phyloP scores from a whole-genome alignment of 2,888 invertebrate species.

The Schrankia costaestrigalis region DNA sequence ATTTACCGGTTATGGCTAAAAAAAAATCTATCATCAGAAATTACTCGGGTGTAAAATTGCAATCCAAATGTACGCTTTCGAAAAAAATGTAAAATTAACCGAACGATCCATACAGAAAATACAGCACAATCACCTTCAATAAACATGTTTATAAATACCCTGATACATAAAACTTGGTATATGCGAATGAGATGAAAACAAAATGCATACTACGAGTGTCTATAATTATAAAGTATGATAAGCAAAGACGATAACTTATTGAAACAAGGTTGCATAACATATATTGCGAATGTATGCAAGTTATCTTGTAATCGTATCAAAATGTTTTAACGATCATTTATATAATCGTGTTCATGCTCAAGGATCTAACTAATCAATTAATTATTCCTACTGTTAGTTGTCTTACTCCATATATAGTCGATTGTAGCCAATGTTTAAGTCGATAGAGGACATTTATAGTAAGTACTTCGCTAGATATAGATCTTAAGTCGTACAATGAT shows the following conservation, averaged over 20 bases:
- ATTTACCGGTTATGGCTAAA: no score
- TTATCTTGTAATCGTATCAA: conserved; percentile 33
- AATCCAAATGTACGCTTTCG: neutral
- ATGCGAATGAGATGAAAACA: no score
- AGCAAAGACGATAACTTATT: conserved; percentile 14
- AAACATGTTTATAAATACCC: no score
- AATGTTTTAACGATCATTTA: conserved; percentile 55
- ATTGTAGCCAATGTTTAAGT: conserved; percentile 49
- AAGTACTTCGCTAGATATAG: conserved; percentile 36
- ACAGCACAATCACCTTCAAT: neutral
- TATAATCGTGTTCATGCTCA: conserved; percentile 45
- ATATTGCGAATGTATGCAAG: conserved; percentile 16
- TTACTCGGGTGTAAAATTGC: no score
- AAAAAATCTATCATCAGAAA: no score
- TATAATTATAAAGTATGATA: no score
- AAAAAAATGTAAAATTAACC: no score
- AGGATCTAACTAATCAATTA: conserved; percentile 47
- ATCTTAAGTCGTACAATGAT: conserved; percentile 37
- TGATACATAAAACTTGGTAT: no score
- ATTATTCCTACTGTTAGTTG: conserved; percentile 52
- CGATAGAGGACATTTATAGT: conserved; percentile 43
- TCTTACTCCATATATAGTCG: conserved; percentile 48
- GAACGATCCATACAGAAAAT: no score
- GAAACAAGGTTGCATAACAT: conserved; percentile 15
- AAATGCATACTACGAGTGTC: no score